Percentiles rank a stretch among this genome's conserved stretches.
phyloP scores from a whole-genome alignment of 2,113 vertebrate genomes.

The Megaceryle torquata region DNA sequence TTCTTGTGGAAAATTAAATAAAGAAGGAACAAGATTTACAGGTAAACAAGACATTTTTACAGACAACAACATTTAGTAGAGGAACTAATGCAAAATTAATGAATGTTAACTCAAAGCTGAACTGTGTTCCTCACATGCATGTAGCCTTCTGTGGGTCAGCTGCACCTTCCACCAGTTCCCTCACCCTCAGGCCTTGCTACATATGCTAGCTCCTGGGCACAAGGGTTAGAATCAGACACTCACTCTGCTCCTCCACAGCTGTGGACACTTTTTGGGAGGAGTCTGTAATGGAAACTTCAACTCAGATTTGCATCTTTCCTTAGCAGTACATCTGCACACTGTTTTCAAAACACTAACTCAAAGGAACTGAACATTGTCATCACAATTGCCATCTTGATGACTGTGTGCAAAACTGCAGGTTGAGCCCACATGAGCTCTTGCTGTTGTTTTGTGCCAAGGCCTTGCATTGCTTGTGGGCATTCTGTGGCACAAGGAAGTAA shows the following conservation, averaged over 20 bases:
- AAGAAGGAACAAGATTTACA: background rate
- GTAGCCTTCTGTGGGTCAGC: background rate
- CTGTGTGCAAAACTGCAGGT: background rate
- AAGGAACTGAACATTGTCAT: background rate
- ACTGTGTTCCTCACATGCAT: background rate
- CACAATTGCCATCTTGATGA: background rate
- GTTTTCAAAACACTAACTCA: background rate
- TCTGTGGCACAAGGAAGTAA: background rate
- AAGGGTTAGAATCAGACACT: background rate
- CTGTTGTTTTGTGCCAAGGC: background rate
- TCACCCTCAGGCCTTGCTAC: background rate
- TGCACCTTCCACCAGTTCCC: background rate
- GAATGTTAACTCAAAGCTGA: background rate
- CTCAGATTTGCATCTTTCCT: background rate
- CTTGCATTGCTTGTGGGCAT: background rate
- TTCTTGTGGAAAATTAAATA: background rate
- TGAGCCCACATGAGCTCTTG: background rate
- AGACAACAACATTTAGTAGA: background rate
- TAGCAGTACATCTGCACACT: background rate
- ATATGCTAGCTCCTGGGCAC: background rate
- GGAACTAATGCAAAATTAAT: background rate
- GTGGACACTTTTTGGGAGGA: background rate
- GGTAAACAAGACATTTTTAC: background rate
- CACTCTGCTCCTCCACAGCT: accelerated
- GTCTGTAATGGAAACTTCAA: background rate